Conservation (phyloP, 1,140 invertebrate genomes). For the Spodoptera frugiperda region DNA sequence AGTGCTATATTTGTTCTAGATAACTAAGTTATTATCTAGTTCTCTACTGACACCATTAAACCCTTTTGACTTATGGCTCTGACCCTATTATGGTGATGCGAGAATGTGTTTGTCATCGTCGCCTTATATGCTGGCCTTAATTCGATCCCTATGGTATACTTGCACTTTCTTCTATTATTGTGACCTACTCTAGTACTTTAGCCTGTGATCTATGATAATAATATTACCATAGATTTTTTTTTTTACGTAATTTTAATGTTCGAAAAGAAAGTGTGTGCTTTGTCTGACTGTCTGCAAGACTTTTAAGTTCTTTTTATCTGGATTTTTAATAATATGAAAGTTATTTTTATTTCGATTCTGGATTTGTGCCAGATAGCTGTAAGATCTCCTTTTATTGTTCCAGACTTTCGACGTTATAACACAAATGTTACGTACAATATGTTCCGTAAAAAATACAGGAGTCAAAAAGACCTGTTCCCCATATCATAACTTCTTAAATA, state of each 20-base stretch:
- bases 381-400: too few species aligned
- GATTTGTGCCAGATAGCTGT: too few species aligned
- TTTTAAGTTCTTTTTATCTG: too few species aligned
- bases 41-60: constrained; percentile 18
- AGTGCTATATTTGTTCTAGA: not conserved
- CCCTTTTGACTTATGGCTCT: constrained; percentile 15
- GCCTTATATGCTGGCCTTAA: constrained; percentile 12
- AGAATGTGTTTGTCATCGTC: constrained; percentile 16
- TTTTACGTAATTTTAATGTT: not conserved
- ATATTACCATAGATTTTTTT: not conserved
- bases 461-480: not conserved
- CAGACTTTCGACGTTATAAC: too few species aligned
- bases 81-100: constrained; percentile 16
- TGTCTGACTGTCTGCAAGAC: too few species aligned
- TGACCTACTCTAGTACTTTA: not conserved
- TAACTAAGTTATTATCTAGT: not conserved
- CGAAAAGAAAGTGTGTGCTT: too few species aligned
- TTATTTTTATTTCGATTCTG: too few species aligned
- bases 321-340: too few species aligned
- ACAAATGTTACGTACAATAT: too few species aligned
- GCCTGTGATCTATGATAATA: too few species aligned
- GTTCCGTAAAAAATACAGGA: too few species aligned
- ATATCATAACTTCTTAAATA: not conserved
- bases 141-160: not conserved
- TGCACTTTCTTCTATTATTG: constrained; percentile 1